Evolutionary conservation across 2,113 vertebrate species (phyloP), one percentile per base, ranked within the genome.

Genomic region (Diadophis punctatus): DNA sequence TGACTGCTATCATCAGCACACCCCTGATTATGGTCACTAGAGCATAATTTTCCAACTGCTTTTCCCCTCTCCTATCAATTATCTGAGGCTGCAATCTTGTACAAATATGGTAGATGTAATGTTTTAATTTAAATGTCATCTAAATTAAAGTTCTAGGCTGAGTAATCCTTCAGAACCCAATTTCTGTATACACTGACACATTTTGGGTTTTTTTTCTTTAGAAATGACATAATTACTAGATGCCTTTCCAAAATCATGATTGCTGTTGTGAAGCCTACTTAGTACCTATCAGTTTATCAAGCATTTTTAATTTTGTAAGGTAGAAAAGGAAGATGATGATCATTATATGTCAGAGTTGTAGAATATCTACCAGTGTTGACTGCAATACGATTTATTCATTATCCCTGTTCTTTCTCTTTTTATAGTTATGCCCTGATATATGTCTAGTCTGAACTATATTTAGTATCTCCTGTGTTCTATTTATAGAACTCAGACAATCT

Each of bases 401-500:
- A 52, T 11, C 43, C 5, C 94, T 58, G 9, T 80, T 80, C 34
- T 43, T 60, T 93, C 93, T 43, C 74, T 39, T 91, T 46, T 63
- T 94, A 92, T 20, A 93, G 80, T 58, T 30, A 4, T 91, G 46
- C 30, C 85, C 90, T 92, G 85, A 56, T 91, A 93, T 94, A 48
- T 94, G 25, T 91, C 56, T 91, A 9, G 87, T 55, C 56, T 86
- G 58, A 93, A 94, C 93, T 91, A 95, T 92, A 92, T 93, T 93
- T 94, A 91, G 95, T 92, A 85, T 25, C 6, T 23, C 95, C 68
- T 46, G 48, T 60, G 74, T 91, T 92, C 95, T 58, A 95, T 91
- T 60, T 95, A 92, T 94, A n/a, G 30, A 74, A 95, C 1, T 90
- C 58, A 93, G 90, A 85, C 95, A 93, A 94, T 58, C 58, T 94